These are phyloP conservation scores for Tetragonisca angustula DNA, from an alignment of 2,888 invertebrate genomes.

Conservation along the genomic window DNA sequence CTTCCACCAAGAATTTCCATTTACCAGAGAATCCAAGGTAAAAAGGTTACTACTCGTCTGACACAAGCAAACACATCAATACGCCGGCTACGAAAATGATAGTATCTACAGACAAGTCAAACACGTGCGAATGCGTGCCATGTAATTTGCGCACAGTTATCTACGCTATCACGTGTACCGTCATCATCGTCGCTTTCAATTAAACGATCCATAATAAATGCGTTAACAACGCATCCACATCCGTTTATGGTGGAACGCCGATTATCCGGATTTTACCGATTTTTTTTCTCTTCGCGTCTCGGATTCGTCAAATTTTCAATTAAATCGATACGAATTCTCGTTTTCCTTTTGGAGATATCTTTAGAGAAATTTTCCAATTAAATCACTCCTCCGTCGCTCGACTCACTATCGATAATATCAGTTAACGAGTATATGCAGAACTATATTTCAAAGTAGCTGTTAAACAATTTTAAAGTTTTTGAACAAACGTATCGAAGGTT, in stretches of 20 bases:
- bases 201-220: conserved; percentile 5
- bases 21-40: background rate
- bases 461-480: no score
- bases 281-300: background rate
- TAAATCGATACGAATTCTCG: no score
- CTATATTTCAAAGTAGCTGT: no score
- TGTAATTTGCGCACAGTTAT: conserved; percentile 24
- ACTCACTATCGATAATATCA: no score
- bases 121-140: conserved; percentile 16
- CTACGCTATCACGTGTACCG: conserved; percentile 12
- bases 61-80: background rate
- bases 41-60: background rate
- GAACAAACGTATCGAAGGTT: no score
- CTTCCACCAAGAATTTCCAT: background rate
- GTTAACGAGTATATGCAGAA: no score
- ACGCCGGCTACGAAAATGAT: background rate
- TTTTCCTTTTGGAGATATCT: no score
- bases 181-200: background rate
- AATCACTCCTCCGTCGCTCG: no score
- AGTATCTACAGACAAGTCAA: background rate
- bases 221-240: conserved; percentile 4
- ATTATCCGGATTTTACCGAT: background rate
- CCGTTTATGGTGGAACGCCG: background rate
- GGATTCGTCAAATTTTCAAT: no score
- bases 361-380: no score